These are phyloP conservation scores for Salticus scenicus DNA, from an alignment of 2,888 invertebrate genomes.

Conservation along the genomic window DNA sequence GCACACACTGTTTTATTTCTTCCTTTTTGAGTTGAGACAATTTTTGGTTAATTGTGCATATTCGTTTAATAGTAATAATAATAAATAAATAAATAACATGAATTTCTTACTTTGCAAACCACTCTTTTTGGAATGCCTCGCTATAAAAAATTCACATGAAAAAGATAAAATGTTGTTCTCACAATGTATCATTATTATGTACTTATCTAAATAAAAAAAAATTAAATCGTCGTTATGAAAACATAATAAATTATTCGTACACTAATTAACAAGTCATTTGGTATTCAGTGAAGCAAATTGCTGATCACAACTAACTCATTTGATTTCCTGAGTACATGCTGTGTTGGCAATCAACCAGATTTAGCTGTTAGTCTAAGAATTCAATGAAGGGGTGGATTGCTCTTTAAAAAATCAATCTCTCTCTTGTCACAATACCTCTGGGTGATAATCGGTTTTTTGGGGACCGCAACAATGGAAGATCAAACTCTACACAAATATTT, in stretches of 20 bases:
- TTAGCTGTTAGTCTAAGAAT: background rate
- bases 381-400: background rate
- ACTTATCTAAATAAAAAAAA: too few relatives aligned
- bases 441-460: constrained; percentile 10
- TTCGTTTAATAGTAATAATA: too few relatives aligned
- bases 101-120: too few relatives aligned
- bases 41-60: too few relatives aligned
- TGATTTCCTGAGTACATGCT: background rate
- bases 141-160: too few relatives aligned
- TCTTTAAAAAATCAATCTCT: constrained; percentile 5
- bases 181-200: too few relatives aligned
- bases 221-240: too few relatives aligned
- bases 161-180: too few relatives aligned
- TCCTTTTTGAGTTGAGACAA: too few relatives aligned
- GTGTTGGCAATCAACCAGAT: background rate
- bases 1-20: too few relatives aligned
- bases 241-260: background rate
- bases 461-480: constrained; percentile 40
- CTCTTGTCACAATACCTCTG: background rate
- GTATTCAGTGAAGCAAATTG: background rate
- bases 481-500: constrained; percentile 50
- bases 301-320: background rate
- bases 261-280: background rate
- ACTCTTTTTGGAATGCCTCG: too few relatives aligned
- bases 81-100: too few relatives aligned